phyloP scores from a whole-genome alignment of 2,797 vertebrate species.

The Malacoctenus gilli region DNA sequence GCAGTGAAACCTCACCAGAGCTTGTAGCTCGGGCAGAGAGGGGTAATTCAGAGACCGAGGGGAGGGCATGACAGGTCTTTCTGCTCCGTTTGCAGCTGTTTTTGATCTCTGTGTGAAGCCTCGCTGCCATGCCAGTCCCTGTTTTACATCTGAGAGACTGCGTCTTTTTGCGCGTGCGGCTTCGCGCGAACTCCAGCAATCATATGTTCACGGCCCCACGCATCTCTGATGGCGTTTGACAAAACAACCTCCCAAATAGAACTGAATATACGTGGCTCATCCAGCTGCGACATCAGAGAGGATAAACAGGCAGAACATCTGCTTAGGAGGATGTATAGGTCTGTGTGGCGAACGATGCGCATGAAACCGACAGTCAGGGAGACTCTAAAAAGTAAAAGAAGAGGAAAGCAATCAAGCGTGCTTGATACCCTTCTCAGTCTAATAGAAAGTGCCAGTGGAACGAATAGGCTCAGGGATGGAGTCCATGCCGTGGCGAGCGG shows the following conservation, averaged over 20 bases:
- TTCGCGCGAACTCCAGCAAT: too few relatives aligned
- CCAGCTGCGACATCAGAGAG: too few relatives aligned
- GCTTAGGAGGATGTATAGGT: conserved; percentile 16
- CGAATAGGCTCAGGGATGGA: conserved; percentile 67
- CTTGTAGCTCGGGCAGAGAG: conserved; percentile 26
- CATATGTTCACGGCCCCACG: too few relatives aligned
- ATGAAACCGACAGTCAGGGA: conserved; percentile 59
- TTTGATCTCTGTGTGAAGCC: conserved; percentile 66
- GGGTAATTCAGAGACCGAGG: conserved; percentile 34
- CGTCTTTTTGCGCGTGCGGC: not conserved
- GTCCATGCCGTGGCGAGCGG: conserved; percentile 40
- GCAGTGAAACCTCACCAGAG: conserved; percentile 41
- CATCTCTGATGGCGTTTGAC: too few relatives aligned
- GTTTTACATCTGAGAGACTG: conserved; percentile 6
- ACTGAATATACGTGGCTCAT: too few relatives aligned
- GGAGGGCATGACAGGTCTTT: conserved; percentile 50
- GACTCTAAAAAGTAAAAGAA: conserved; percentile 50
- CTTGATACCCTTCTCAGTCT: conserved; percentile 72
- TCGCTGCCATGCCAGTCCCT: conserved; percentile 36
- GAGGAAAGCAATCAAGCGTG: conserved; percentile 69
- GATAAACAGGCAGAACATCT: too few relatives aligned
- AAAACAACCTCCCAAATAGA: too few relatives aligned
- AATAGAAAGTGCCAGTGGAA: conserved; percentile 80
- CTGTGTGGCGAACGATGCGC: conserved; percentile 22
- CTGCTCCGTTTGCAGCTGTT: conserved; percentile 51